phyloP scores from a whole-genome alignment of 2,888 invertebrate genomes.

The Mythimna impura region DNA sequence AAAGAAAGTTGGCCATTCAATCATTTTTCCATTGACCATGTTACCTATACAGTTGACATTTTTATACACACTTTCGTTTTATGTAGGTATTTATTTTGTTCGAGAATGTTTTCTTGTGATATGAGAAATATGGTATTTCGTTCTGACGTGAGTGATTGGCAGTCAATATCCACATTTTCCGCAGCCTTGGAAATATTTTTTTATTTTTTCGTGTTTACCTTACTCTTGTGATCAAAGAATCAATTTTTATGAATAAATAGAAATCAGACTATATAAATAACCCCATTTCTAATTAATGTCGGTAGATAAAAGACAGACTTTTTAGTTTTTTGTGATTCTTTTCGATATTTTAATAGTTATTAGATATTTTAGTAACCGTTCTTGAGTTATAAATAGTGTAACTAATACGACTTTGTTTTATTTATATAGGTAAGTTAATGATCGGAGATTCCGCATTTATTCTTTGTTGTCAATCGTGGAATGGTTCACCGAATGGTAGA shows the following conservation, averaged over 20 bases:
- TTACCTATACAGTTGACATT: constrained; percentile 32
- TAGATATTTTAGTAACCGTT: too few relatives aligned
- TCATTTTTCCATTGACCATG: constrained; percentile 34
- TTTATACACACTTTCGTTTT: constrained; percentile 37
- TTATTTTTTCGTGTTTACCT: not conserved
- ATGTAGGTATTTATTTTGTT: not conserved
- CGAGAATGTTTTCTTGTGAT: too few relatives aligned
- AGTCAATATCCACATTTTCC: not conserved
- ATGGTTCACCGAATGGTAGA: too few relatives aligned
- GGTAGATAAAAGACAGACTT: too few relatives aligned
- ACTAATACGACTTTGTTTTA: too few relatives aligned
- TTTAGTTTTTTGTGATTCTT: too few relatives aligned
- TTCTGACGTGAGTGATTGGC: constrained; percentile 12
- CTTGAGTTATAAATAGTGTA: too few relatives aligned
- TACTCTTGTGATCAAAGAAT: not conserved
- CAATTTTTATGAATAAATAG: constrained; percentile 1
- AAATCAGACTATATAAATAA: not conserved
- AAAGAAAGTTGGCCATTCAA: constrained; percentile 57
- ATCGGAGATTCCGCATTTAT: too few relatives aligned
- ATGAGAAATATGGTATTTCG: not conserved
- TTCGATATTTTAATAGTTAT: too few relatives aligned
- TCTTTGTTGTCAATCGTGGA: too few relatives aligned
- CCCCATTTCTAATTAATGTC: not conserved
- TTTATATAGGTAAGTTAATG: too few relatives aligned
- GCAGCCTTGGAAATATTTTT: not conserved